These are phyloP conservation scores for Nannobrachium achirus DNA, from an alignment of 2,113 vertebrate genomes.

Conservation along the genomic window DNA sequence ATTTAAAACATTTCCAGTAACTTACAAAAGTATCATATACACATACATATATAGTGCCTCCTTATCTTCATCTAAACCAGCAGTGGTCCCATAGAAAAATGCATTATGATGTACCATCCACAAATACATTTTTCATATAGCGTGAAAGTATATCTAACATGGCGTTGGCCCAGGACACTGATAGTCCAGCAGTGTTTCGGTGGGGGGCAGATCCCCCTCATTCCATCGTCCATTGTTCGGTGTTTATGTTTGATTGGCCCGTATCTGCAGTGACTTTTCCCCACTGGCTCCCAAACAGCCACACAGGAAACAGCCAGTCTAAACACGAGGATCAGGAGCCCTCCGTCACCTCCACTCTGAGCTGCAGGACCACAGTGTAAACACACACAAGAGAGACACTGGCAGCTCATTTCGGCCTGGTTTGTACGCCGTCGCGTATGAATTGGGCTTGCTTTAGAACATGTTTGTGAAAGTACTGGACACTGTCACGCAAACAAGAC, in stretches of 20 bases:
- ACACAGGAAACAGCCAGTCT: constrained; percentile 72
- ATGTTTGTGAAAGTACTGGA: too few relatives aligned
- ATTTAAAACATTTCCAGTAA: too few relatives aligned
- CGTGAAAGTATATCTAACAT: not conserved
- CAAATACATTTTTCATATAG: too few relatives aligned
- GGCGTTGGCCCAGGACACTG: constrained; percentile 1
- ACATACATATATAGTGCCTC: too few relatives aligned
- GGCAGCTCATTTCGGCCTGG: constrained; percentile 34
- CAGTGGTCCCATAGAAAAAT: not conserved
- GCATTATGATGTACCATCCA: too few relatives aligned
- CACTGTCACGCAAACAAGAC: too few relatives aligned
- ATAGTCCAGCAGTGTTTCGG: constrained; percentile 34
- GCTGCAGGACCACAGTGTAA: constrained; percentile 57
- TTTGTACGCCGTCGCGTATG: too few relatives aligned
- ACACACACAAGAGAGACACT: constrained; percentile 32
- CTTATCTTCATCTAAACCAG: too few relatives aligned
- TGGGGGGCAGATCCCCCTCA: constrained; percentile 32
- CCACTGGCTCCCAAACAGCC: constrained; percentile 60
- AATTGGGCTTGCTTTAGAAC: too few relatives aligned
- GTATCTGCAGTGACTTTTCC: constrained; percentile 60
- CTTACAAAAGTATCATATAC: too few relatives aligned
- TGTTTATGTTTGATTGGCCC: constrained; percentile 73
- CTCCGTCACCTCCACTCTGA: constrained; percentile 54
- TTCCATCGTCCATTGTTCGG: constrained; percentile 61
- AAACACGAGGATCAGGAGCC: constrained; percentile 69